A percentile compares a stretch with the other conserved stretches of the same genome.
Conservation (phyloP, 2,113 vertebrate genomes). For the Hyaena hyaena region DNA sequence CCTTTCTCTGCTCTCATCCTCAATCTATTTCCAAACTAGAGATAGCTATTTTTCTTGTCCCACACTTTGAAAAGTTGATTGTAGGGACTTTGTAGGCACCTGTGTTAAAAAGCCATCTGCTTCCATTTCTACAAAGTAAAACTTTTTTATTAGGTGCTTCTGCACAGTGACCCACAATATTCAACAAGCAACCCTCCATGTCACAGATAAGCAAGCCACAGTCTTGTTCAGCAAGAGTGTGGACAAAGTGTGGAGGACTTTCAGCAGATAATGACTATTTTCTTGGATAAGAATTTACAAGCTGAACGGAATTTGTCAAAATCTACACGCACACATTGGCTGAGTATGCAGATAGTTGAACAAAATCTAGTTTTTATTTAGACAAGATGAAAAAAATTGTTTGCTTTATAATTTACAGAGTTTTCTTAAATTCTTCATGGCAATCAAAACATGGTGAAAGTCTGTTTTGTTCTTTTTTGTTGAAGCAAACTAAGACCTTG, state of each 20-base stretch:
- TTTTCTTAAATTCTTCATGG: neutral
- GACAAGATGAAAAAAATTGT: neutral
- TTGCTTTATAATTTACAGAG: neutral
- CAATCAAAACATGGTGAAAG: neutral
- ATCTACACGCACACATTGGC: neutral
- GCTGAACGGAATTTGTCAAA: neutral
- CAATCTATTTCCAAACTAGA: neutral
- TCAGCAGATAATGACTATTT: neutral
- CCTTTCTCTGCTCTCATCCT: neutral
- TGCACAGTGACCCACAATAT: neutral
- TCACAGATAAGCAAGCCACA: neutral
- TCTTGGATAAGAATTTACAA: neutral
- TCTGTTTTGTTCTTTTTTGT: neutral
- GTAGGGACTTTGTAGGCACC: neutral
- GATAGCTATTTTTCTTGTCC: rapidly evolving
- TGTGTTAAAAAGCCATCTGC: neutral
- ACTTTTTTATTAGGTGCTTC: neutral
- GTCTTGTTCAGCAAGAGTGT: too few relatives aligned
- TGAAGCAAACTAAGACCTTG: neutral
- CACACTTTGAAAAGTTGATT: neutral
- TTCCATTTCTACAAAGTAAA: neutral
- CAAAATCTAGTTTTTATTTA: neutral
- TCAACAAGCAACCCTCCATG: neutral
- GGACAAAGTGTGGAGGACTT: neutral
- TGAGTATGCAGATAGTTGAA: neutral